Evolutionary conservation across 2,113 vertebrate species (phyloP).

Genomic region (Lagenorhynchus albirostris): DNA sequence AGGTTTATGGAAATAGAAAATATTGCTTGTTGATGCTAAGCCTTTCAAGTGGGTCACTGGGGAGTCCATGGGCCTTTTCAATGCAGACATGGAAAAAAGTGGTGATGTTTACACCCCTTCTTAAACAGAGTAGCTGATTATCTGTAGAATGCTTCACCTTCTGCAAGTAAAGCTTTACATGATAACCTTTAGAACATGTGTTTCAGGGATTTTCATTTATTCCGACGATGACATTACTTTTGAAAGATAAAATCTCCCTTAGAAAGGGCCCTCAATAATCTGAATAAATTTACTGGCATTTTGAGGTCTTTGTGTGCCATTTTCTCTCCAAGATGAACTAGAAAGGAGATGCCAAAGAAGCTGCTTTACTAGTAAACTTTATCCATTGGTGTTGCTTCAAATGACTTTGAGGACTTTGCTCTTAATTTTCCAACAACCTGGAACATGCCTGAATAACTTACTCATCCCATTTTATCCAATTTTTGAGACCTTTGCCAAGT

Average conservation of each 20-base stretch:
- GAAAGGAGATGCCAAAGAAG: conserved; percentile 28
- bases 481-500: neutral
- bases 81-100: neutral
- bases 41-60: neutral
- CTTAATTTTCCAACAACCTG: neutral
- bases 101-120: rapidly evolving
- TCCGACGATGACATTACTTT: conserved; percentile 54
- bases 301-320: conserved; percentile 43
- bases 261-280: conserved; percentile 18
- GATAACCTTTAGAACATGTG: neutral
- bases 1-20: neutral
- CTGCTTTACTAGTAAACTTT: conserved; percentile 42
- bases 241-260: conserved; percentile 39
- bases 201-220: conserved; percentile 42
- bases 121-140: neutral
- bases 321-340: conserved; percentile 54
- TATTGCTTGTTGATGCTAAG: neutral
- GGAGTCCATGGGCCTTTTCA: neutral
- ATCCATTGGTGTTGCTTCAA: neutral
- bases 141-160: neutral
- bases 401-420: neutral
- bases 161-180: neutral
- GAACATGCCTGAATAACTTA: neutral
- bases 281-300: neutral
- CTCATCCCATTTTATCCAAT: neutral